phyloP scores from a whole-genome alignment of 2,113 vertebrate genomes.

The Nycticryphes semicollaris region DNA sequence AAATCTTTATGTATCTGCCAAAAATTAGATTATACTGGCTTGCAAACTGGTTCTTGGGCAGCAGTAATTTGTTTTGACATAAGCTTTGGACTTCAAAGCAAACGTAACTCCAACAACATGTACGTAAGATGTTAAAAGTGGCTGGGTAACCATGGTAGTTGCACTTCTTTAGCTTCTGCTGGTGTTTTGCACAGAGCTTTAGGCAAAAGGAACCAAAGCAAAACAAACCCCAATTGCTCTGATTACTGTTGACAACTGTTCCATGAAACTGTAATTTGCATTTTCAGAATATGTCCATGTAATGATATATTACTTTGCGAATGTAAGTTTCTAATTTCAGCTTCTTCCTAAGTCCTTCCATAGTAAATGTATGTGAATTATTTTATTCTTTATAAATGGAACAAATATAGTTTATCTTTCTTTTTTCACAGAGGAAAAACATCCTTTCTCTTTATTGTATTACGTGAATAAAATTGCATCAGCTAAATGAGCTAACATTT shows the following conservation, averaged over 20 bases:
- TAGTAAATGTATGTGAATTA: not conserved
- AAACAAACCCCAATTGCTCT: not conserved
- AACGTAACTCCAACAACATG: not conserved
- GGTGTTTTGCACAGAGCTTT: not conserved
- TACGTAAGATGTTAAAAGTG: not conserved
- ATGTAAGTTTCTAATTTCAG: not conserved
- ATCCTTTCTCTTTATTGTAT: not conserved
- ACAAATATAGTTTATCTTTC: not conserved
- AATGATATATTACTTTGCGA: not conserved
- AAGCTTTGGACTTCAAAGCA: not conserved
- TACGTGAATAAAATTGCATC: not conserved
- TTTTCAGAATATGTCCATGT: not conserved
- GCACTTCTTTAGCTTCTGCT: not conserved
- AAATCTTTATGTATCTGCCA: not conserved
- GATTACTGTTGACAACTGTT: not conserved
- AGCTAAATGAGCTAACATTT: not conserved
- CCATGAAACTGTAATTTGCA: not conserved
- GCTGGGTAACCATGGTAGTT: not conserved
- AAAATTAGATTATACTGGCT: not conserved
- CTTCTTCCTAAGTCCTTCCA: not conserved
- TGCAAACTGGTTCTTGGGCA: not conserved
- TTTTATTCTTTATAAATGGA: not conserved
- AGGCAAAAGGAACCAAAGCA: not conserved
- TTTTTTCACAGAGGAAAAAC: not conserved
- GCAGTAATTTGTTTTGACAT: not conserved